Evolutionary conservation across 2,888 invertebrate genomes (phyloP), one percentile per base, ranked within the genome.

Genomic region (Hirtodrosophila cameraria): DNA sequence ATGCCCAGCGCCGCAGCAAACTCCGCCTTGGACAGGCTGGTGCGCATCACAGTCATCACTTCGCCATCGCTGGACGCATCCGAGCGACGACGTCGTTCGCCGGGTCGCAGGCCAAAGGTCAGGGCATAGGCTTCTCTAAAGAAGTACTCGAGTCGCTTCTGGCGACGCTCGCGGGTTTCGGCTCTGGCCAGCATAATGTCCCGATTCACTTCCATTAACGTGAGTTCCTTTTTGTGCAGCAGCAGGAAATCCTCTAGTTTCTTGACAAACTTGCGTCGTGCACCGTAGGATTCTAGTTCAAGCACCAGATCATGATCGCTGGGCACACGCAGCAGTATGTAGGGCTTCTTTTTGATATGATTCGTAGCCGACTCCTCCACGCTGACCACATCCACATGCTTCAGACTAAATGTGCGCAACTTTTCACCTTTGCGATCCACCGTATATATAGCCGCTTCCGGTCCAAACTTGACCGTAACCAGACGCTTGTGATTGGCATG

Each of bases 1-100:
- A 99, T 99, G 30, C 98, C 99, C 3, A 99, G 92, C 0, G 98
- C 98, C 48, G 96, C 96, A 0, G 98, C 98, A 86, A 99, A 98
- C 90, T 99, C 98, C 42, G 95, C 93, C 88, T 96, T 97, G 0
- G 97, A 97, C 57, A 98, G 90, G 0, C 97, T 97, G 0, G 97
- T 98, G 45, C 97, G 92, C 97, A 97, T 98, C 0, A 97, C 97
- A 65, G 97, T 97, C 45, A 97, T 96, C 57, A 96, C 95, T 90
- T 97, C 97, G 27, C 96, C 96, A 83, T 95, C 95, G 31, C 92
- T 92, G 45, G 94, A 94, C 54, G 94, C 94, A 87, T 95, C 95
- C 1, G 94, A 94, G 58, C 95, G 92, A 61, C 95, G 92, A 41
- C 96, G 91, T 63, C 96, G 94, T 88, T 97, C 97, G 0, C 97